phyloP scores from a whole-genome alignment of 2,888 invertebrate species.

The Leptopilina syphax region DNA sequence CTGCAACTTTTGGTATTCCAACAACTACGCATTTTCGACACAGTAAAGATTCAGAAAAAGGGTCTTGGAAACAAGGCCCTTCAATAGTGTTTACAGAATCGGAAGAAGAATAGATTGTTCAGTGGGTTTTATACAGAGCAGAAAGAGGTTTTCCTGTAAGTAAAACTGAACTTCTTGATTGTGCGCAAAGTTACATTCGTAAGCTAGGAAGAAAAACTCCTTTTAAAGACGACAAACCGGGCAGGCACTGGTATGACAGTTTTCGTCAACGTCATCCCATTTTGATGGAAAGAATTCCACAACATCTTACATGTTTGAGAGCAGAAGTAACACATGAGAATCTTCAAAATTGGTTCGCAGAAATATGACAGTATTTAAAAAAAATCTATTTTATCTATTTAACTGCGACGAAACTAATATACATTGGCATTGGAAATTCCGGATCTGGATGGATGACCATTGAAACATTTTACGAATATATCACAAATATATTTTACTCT shows the following conservation, averaged over 20 bases:
- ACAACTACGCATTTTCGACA: constrained; percentile 25
- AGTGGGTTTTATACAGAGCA: constrained; percentile 46
- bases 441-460: constrained; percentile 76
- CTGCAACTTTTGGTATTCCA: constrained; percentile 7
- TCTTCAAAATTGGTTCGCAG: constrained; percentile 11
- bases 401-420: constrained; percentile 1
- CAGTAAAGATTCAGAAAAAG: neutral
- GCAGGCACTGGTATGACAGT: constrained; percentile 47
- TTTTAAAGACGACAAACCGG: constrained; percentile 48
- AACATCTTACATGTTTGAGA: constrained; percentile 8
- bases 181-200: constrained; percentile 41
- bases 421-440: constrained; percentile 67
- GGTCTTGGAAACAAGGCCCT: constrained; percentile 38
- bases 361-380: constrained; percentile 14
- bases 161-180: constrained; percentile 44
- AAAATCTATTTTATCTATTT: constrained; percentile 13
- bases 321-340: constrained; percentile 3
- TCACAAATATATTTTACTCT: constrained; percentile 70
- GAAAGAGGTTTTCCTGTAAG: constrained; percentile 46
- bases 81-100: constrained; percentile 43
- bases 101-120: constrained; percentile 48
- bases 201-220: constrained; percentile 45
- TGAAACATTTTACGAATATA: constrained; percentile 72
- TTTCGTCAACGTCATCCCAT: constrained; percentile 50
- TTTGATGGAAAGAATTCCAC: constrained; percentile 35